Evolutionary conservation across 2,113 vertebrate species (phyloP).

Genomic region (Tragulus kanchil): DNA sequence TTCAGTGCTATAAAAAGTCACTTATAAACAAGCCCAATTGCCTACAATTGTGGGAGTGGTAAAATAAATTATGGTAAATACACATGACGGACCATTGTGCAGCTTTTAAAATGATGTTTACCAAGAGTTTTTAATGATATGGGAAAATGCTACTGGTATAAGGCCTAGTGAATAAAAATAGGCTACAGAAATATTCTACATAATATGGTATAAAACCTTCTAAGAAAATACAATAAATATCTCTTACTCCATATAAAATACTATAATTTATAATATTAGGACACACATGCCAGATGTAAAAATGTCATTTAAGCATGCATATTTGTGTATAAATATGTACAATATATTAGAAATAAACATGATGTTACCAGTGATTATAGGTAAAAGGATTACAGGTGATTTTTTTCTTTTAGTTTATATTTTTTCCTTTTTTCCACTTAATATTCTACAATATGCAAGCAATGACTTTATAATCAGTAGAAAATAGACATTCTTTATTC

Average conservation of each 20-base stretch:
- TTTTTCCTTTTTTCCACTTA: background rate
- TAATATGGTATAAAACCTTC: conserved; percentile 12
- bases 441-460: background rate
- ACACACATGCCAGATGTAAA: background rate
- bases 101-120: conserved; percentile 64
- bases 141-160: conserved; percentile 47
- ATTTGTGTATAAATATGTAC: background rate
- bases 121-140: conserved; percentile 58
- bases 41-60: conserved; percentile 16
- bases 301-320: background rate
- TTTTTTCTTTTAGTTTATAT: background rate
- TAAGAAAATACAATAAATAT: conserved; percentile 12
- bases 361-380: background rate
- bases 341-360: background rate
- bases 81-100: conserved; percentile 26
- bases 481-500: background rate
- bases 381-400: background rate
- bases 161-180: conserved; percentile 34
- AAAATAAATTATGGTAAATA: conserved; percentile 50
- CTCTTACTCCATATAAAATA: background rate
- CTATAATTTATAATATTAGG: background rate
- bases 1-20: conserved; percentile 14
- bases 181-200: background rate
- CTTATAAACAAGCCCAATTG: conserved; percentile 13
- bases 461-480: background rate